Conservation (phyloP, 2,797 vertebrate species). For the Zonotrichia albicollis region DNA sequence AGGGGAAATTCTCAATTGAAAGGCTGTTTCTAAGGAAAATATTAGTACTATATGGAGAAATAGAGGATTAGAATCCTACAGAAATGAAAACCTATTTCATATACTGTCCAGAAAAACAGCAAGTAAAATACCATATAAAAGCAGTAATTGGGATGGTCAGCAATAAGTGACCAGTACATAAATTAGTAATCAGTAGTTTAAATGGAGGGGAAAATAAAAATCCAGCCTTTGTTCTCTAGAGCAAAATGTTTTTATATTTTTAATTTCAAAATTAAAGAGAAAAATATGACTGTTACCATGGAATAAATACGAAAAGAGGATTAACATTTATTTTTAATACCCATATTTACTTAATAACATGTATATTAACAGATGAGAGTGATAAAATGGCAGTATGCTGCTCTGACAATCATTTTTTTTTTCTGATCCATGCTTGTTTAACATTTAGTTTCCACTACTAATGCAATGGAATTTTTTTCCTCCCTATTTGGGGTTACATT, state of each 20-base stretch:
- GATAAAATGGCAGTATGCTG: constrained; percentile 41
- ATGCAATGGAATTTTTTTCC: neutral
- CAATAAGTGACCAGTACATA: neutral
- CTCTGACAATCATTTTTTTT: neutral
- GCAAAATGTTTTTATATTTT: neutral
- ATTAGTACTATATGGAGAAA: neutral
- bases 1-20: neutral
- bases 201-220: neutral
- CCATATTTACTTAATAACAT: neutral
- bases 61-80: neutral
- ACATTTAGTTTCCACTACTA: neutral
- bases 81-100: neutral
- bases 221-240: neutral
- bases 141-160: neutral
- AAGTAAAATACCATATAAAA: neutral
- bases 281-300: neutral
- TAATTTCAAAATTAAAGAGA: neutral
- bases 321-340: neutral
- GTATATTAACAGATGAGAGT: neutral
- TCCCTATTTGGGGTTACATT: neutral
- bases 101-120: neutral
- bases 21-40: neutral
- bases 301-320: neutral
- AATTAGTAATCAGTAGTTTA: neutral
- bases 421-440: neutral